These are phyloP conservation scores for Hemibagrus guttatus DNA, from an alignment of 2,797 vertebrate genomes.

Conservation along the genomic window DNA sequence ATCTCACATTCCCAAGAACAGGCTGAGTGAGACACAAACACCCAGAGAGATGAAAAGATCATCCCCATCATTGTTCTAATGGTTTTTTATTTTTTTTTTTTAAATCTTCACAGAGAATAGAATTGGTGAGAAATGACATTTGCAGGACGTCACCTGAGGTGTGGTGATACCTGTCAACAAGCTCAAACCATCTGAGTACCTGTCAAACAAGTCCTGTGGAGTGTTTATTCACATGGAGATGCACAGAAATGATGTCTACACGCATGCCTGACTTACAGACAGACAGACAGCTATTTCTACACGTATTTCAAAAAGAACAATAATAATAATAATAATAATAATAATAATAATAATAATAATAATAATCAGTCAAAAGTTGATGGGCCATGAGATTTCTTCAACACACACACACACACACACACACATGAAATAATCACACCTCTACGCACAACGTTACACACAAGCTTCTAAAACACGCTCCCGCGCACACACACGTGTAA, in stretches of 20 bases:
- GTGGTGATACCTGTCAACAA: slow-evolving; percentile 19
- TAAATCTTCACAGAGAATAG: background rate
- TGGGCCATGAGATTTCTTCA: background rate
- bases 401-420: too few relatives aligned
- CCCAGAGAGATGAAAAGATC: background rate
- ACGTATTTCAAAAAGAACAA: background rate
- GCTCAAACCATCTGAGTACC: slow-evolving; percentile 12
- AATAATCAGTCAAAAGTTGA: background rate
- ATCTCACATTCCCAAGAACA: background rate
- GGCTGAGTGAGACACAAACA: background rate
- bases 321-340: too few relatives aligned
- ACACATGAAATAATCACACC: too few relatives aligned
- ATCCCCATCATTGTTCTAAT: background rate
- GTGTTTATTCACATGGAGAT: slow-evolving; percentile 2
- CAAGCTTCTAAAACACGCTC: background rate
- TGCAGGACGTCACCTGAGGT: slow-evolving; percentile 21
- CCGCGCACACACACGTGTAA: background rate
- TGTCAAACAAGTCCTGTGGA: slow-evolving; percentile 22
- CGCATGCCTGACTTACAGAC: slow-evolving; percentile 2
- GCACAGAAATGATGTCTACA: slow-evolving; percentile 1
- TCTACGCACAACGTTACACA: background rate
- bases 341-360: background rate
- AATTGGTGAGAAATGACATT: background rate
- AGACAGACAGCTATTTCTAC: too few relatives aligned
- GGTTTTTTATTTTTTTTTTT: background rate